phyloP scores from a whole-genome alignment of 2,888 invertebrate genomes.

The Mesorhabditis belari region DNA sequence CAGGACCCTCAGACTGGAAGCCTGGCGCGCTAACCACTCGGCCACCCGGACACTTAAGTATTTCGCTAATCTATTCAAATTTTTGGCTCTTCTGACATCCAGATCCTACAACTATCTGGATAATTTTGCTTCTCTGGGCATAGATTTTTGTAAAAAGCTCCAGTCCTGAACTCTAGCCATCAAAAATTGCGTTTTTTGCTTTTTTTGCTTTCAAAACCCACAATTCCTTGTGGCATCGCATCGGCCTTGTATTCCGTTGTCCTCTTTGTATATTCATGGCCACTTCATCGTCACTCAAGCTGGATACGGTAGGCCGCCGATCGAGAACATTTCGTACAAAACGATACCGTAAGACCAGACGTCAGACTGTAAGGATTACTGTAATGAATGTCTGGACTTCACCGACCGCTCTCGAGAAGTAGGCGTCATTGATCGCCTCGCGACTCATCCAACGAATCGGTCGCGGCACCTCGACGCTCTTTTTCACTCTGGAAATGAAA shows the following conservation, averaged over 20 bases:
- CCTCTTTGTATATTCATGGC: conserved; percentile 66
- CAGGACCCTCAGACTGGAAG: no score
- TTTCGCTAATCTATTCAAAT: no score
- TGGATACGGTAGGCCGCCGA: conserved; percentile 66
- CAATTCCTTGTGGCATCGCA: conserved; percentile 72
- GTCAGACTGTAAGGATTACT: conserved; percentile 59
- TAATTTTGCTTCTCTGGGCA: no score
- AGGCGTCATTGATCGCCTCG: conserved; percentile 77
- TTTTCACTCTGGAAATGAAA: conserved; percentile 5
- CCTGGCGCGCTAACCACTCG: no score
- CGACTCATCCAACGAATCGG: conserved; percentile 99
- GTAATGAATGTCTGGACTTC: no score
- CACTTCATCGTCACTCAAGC: conserved; percentile 35
- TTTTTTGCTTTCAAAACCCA: no score
- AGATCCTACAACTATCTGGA: no score
- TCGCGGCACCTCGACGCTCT: conserved; percentile 67
- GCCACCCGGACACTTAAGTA: no score
- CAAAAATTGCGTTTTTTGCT: no score
- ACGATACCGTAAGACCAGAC: conserved; percentile 59
- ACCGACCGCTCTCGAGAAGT: conserved; percentile 66
- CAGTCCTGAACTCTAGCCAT: no score
- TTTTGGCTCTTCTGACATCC: no score
- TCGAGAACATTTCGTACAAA: conserved; percentile 61
- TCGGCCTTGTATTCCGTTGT: conserved; percentile 78
- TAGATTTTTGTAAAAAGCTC: no score